Percentiles rank a stretch among this genome's conserved stretches.
phyloP scores from a whole-genome alignment of 2,797 vertebrate genomes.

The Pipistrellus pygmaeus region DNA sequence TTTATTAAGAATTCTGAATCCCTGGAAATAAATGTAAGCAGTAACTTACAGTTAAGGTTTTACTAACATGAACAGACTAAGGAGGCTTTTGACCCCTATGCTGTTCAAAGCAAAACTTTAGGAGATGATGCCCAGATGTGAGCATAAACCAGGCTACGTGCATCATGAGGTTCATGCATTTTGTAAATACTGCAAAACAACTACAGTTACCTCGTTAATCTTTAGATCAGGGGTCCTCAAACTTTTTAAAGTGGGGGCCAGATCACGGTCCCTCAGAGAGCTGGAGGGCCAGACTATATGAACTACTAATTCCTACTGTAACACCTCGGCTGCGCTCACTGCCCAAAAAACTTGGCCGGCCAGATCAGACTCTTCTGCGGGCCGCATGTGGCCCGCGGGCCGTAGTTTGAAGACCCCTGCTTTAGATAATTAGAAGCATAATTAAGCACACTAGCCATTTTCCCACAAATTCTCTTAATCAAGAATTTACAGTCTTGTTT shows the following conservation, averaged over 20 bases:
- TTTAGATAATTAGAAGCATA: background rate
- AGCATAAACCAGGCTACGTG: background rate
- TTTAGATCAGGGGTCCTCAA: no score
- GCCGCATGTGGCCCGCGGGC: no score
- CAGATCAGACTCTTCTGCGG: no score
- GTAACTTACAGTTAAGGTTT: background rate
- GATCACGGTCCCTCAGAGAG: no score
- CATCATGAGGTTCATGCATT: background rate
- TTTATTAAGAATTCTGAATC: constrained; percentile 15
- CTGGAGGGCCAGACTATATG: no score
- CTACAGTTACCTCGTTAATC: background rate
- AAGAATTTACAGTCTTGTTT: background rate
- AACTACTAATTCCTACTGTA: no score
- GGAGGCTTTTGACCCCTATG: background rate
- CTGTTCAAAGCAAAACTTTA: background rate
- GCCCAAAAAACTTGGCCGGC: no score
- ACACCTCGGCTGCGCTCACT: no score
- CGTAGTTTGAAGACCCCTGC: no score
- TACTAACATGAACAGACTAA: background rate
- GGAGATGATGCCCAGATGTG: background rate
- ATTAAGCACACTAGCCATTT: background rate
- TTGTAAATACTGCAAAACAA: constrained; percentile 10
- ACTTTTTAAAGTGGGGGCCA: no score
- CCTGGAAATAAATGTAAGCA: background rate
- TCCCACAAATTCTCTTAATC: background rate